These are phyloP conservation scores for Phocoena sinus DNA, from an alignment of 2,113 vertebrate species.

Conservation along the genomic window DNA sequence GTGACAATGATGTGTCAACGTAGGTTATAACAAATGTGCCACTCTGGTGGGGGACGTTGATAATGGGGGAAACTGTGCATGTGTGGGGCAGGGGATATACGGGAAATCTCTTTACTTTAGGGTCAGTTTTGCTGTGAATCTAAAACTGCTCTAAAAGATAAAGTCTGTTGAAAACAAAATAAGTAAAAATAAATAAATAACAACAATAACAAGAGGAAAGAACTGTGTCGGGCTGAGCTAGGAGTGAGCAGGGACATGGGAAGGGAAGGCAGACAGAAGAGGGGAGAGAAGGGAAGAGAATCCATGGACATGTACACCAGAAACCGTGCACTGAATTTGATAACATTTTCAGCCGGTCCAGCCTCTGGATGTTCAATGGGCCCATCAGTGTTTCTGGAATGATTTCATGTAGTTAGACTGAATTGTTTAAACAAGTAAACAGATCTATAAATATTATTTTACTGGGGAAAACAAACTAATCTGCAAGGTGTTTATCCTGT, in stretches of 20 bases:
- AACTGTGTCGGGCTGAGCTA: background rate
- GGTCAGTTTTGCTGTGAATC: background rate
- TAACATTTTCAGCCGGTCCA: background rate
- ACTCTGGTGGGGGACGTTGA: background rate
- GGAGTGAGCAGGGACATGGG: background rate
- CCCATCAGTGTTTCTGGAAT: background rate
- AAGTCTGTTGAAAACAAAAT: background rate
- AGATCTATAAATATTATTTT: background rate
- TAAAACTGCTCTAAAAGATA: background rate
- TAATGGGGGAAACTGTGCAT: background rate
- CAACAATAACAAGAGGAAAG: background rate
- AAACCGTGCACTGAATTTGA: background rate
- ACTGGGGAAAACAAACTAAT: background rate
- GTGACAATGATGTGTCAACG: background rate
- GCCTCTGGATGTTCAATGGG: background rate
- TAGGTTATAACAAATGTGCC: background rate
- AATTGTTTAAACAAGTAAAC: background rate
- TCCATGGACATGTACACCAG: background rate
- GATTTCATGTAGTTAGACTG: background rate
- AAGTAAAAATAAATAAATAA: background rate
- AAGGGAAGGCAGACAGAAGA: background rate
- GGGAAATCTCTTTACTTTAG: background rate
- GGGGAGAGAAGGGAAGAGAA: background rate
- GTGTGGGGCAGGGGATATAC: background rate
- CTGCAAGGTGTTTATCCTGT: background rate